Percentiles rank a stretch among this genome's conserved stretches.
Conservation (phyloP, 2,113 vertebrate species). For the Butorides virescens region DNA sequence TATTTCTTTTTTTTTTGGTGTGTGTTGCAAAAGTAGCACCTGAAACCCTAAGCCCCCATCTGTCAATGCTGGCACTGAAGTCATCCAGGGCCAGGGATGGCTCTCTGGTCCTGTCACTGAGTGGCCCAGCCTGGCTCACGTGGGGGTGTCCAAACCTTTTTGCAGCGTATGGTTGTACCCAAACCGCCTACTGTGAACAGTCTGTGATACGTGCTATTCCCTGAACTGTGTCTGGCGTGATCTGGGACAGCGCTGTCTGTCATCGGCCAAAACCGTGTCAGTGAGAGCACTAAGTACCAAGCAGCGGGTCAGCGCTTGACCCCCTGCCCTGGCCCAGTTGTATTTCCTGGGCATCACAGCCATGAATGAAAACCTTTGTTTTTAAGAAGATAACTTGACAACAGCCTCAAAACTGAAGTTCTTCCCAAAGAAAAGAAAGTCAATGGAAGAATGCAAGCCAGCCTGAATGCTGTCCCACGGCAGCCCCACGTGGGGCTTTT, state of each 20-base stretch:
- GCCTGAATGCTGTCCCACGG: neutral
- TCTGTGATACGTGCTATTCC: neutral
- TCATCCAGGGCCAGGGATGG: neutral
- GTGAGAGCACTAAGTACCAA: neutral
- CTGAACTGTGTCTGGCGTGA: neutral
- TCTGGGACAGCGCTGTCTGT: neutral
- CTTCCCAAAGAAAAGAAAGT: neutral
- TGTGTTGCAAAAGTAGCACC: neutral
- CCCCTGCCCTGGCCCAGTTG: neutral
- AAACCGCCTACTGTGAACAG: neutral
- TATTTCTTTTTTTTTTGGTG: neutral
- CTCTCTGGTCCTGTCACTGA: neutral
- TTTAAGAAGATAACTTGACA: neutral
- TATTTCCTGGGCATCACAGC: neutral
- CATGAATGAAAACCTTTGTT: neutral
- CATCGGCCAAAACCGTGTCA: neutral
- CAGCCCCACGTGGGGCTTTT: neutral
- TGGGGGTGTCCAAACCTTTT: neutral
- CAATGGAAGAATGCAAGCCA: neutral
- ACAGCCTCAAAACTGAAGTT: neutral
- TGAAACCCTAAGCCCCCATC: neutral
- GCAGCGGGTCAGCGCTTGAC: neutral
- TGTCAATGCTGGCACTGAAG: fast-evolving
- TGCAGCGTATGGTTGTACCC: neutral
- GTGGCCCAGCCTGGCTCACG: neutral